phyloP scores from a whole-genome alignment of 1,140 invertebrate genomes.

The Brachionus angularis region DNA sequence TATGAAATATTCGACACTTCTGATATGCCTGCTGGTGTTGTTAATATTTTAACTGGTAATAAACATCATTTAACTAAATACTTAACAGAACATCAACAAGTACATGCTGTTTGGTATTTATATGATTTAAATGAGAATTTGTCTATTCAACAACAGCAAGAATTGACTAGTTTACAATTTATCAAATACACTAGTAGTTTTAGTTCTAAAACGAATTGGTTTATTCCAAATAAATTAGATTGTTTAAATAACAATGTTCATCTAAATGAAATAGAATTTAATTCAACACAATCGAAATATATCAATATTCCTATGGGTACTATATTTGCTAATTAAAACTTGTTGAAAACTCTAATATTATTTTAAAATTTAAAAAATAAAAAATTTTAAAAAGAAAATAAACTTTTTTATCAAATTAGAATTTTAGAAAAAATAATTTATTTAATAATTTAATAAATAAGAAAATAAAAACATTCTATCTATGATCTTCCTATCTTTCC shows the following conservation, averaged over 20 bases:
- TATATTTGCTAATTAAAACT: slow-evolving; percentile 61
- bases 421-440: no score
- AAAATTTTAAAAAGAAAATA: no score
- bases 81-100: slow-evolving; percentile 59
- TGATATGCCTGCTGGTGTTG: slow-evolving; percentile 60
- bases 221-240: slow-evolving; percentile 55
- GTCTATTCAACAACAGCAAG: slow-evolving; percentile 56
- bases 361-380: no score
- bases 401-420: no score
- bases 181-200: slow-evolving; percentile 14
- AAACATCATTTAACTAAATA: slow-evolving; percentile 57
- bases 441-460: no score
- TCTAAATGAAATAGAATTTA: slow-evolving; percentile 59
- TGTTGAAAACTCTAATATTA: no score
- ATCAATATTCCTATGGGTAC: slow-evolving; percentile 62
- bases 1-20: slow-evolving; percentile 61
- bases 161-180: slow-evolving; percentile 48
- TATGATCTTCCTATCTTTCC: background rate
- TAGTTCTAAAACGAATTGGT: slow-evolving; percentile 59
- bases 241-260: slow-evolving; percentile 53
- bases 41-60: slow-evolving; percentile 61
- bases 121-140: slow-evolving; percentile 55
- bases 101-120: slow-evolving; percentile 59
- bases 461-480: no score
- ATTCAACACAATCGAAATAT: slow-evolving; percentile 58